Base-by-base conservation (phyloP, 2,888 invertebrate genomes). In the Dorcus hopei region DNA sequence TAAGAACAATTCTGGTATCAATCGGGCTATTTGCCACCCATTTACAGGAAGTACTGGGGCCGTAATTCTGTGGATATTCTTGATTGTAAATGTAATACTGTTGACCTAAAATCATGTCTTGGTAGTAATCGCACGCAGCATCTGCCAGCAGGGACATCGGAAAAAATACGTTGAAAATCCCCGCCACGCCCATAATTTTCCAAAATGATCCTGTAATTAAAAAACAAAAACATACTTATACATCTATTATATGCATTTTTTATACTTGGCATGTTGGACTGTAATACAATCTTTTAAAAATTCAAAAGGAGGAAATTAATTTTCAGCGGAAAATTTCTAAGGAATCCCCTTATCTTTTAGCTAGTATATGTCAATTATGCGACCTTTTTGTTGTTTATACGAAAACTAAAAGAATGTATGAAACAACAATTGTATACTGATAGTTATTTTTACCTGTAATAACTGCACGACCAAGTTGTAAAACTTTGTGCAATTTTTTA, bases 21-120 rank as follows among this genome's bases (percentile, higher is more conserved):
- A 64, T 2, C 0, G 82, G 79, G 56, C 82, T 80, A 9, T 41
- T 61, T 0, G 71, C 79, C 6, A 72, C 70, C 86, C 86, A 87
- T 9, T 80, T 74, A 62, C 87, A 87, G 1, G 71, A 66, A 0
- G 68, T 66, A 0, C 74, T 74, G 0, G 72, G 65, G 0, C 43
- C 0, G 66, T 85, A 86, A 38, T 66, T 65, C 0, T 66, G 26
- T 0, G 85, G 83, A 67, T 85, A 86, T n/a, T 74, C 72, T 0
- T 77, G 75, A 61, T 79, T 86, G 64, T 73, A 76, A 8, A 86
- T 72, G 57, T 79, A 79, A 67, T 81, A 82, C 0, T 70, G 68
- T 2, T 50, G 56, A 0, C 80, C 81, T 0, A 71, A 43, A n/a
- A 50, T 14, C 6, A 85, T 66, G 14, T 71, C 57, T 68, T 81